Base-by-base conservation (phyloP, 2,113 vertebrate species). In the Diphyllodes magnificus region DNA sequence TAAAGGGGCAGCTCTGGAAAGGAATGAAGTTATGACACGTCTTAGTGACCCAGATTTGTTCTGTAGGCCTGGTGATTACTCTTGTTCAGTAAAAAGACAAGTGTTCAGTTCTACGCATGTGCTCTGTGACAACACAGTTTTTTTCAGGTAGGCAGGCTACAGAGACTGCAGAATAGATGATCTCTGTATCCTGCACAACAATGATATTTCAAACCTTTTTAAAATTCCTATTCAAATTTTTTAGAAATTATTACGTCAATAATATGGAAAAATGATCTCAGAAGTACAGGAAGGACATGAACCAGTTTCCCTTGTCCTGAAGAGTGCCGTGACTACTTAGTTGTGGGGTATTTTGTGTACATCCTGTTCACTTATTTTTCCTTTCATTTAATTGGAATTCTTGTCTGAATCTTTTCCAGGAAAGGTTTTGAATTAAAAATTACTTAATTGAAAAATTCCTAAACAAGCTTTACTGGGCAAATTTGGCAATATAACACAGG, bases 151-250 rank as follows among this genome's bases (percentile, higher is more conserved):
- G 16, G 20, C 0, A 6, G 49, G 22, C 13, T 50, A 54, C 16
- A 60, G 39, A 59, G 53, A 28, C 13, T 56, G 22, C 24, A 64
- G 19, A 84, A 39, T 18, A 79, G 5, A 66, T 54, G 59, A 31
- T 51, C 37, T 79, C 18, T 30, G 11, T 68, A 13, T 64, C 39
- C 11, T 64, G 70, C 12, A 37, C 3, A 83, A 30, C 13, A 11
- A 13, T 15, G 10, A 28, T 49, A 16, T 63, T 54, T 59, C 15
- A 73, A 82, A 78, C n/a, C 23, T 2, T 82, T 82, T 28, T 2
- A 0, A 40, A 76, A 84, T 40, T 73, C 6, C 1, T 44, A 10
- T 50, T 44, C 0, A 24, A 64, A 13, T 0, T 20, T 11, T 80
- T 75, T 53, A 39, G 15, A 85, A 76, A 47, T n/a, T 19, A 21